Evolutionary conservation across 2,888 invertebrate species (phyloP).

Genomic region (Apotomis betuletana): DNA sequence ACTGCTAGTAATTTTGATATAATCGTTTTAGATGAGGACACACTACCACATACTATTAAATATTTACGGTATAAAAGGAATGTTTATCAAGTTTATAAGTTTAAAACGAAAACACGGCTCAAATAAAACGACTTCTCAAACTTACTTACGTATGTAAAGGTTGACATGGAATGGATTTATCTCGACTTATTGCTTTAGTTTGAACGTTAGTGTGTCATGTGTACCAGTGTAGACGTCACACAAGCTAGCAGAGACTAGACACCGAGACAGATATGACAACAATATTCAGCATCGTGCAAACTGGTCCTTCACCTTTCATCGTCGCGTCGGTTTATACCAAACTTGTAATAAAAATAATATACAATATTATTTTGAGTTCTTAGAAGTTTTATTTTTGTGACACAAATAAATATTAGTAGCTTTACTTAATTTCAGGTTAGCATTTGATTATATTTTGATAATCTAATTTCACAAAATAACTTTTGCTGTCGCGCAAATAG

Average conservation of each 20-base stretch:
- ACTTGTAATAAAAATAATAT: no score
- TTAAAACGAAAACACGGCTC: neutral
- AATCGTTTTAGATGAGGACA: conserved; percentile 2
- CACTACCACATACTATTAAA: conserved; percentile 9
- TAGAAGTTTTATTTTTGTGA: no score
- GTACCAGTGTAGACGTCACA: conserved; percentile 44
- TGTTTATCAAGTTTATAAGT: neutral
- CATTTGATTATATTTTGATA: no score
- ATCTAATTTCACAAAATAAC: no score
- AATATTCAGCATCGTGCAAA: conserved; percentile 32
- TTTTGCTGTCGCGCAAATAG: neutral
- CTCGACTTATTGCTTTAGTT: conserved; percentile 10
- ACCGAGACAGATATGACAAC: conserved; percentile 55
- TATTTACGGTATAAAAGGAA: neutral
- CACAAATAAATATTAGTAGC: no score
- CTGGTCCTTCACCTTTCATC: conserved; percentile 14
- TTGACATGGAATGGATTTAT: neutral
- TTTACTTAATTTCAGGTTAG: no score
- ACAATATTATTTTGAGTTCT: no score
- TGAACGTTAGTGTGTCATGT: conserved; percentile 4
- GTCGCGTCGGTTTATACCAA: no score
- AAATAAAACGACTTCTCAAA: neutral
- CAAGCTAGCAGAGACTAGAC: conserved; percentile 73
- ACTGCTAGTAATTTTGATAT: neutral
- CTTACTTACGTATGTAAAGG: neutral